Evolutionary conservation across 2,888 invertebrate genomes (phyloP).

Genomic region (Hofmannophila pseudospretella): DNA sequence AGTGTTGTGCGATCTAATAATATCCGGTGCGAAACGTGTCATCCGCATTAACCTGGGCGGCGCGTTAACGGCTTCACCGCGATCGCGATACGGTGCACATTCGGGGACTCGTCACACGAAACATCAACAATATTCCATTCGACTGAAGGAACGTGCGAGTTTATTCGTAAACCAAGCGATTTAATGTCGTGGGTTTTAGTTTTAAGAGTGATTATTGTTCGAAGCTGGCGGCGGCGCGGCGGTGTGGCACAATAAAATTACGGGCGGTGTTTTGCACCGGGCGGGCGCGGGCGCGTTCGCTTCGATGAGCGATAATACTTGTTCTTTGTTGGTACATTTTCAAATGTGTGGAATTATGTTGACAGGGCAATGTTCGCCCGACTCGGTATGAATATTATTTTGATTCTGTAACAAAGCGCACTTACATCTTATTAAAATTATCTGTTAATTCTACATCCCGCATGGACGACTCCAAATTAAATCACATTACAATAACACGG

Average conservation of each 20-base stretch:
- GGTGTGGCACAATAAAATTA: constrained; percentile 65
- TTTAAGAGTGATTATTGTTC: constrained; percentile 54
- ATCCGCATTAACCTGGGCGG: constrained; percentile 47
- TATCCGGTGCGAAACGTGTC: constrained; percentile 49
- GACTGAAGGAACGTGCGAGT: constrained; percentile 47
- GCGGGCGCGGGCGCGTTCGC: constrained; percentile 44
- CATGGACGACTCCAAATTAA: not conserved
- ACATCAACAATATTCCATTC: constrained; percentile 66
- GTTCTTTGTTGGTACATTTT: constrained; percentile 56
- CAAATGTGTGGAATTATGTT: constrained; percentile 29
- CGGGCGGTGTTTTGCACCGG: constrained; percentile 55
- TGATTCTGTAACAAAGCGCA: constrained; percentile 5
- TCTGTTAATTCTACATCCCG: not conserved
- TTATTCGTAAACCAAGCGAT: constrained; percentile 37
- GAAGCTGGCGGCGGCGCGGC: constrained; percentile 27
- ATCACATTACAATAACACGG: not conserved
- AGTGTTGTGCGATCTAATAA: constrained; percentile 27
- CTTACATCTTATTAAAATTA: not conserved
- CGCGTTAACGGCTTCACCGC: constrained; percentile 57
- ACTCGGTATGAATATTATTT: constrained; percentile 4
- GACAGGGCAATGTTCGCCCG: constrained; percentile 10
- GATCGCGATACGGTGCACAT: constrained; percentile 60
- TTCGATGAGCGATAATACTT: constrained; percentile 64
- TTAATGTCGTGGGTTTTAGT: constrained; percentile 42
- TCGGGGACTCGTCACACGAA: constrained; percentile 52